Percentiles rank a stretch among this genome's conserved stretches.
Conservation (phyloP, 2,888 invertebrate species). For the Barypeithes pellucidus region DNA sequence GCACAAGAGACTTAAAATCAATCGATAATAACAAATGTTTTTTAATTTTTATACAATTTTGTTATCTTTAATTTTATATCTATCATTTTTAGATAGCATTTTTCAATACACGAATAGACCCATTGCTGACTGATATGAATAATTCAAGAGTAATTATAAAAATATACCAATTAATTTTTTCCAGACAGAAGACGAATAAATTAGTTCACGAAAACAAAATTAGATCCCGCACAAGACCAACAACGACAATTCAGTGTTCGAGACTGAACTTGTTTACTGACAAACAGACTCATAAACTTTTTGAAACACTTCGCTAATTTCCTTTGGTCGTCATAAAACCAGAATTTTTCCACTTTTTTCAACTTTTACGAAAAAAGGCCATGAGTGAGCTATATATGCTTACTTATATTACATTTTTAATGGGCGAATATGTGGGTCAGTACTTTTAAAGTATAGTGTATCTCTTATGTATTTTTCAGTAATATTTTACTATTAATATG, state of each 20-base stretch:
- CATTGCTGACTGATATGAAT: no score
- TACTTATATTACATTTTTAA: conserved; percentile 7
- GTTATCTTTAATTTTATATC: no score
- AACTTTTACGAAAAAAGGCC: not conserved
- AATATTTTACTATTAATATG: no score
- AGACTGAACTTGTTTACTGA: not conserved
- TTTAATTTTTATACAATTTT: no score
- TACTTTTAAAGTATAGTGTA: not conserved
- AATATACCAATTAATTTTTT: not conserved
- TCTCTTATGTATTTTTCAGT: no score
- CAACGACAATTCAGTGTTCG: not conserved
- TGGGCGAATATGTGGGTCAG: not conserved
- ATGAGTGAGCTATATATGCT: not conserved
- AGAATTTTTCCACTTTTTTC: not conserved
- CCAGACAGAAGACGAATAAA: no score
- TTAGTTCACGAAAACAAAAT: not conserved
- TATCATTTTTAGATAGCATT: no score
- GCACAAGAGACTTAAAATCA: no score
- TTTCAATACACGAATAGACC: no score
- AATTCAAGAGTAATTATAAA: not conserved
- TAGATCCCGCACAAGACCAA: not conserved
- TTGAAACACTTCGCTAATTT: conserved; percentile 15
- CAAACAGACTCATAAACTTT: not conserved
- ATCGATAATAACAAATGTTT: no score
- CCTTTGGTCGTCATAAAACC: not conserved